Evolutionary conservation across 2,797 vertebrate species (phyloP).

Genomic region (Eurystomus glaucurus): DNA sequence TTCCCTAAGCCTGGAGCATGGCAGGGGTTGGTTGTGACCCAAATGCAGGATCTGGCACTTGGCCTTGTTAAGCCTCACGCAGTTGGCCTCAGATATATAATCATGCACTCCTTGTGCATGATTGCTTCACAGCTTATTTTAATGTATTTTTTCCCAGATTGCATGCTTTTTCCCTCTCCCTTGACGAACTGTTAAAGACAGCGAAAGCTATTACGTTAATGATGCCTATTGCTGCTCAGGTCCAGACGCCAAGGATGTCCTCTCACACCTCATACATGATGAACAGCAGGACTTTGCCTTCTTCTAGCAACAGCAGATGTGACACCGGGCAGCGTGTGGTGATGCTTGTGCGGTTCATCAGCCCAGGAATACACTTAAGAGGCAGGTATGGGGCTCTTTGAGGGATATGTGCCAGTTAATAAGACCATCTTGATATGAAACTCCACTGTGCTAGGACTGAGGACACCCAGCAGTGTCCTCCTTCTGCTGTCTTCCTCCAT

Average conservation of each 20-base stretch:
- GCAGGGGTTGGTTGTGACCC: too few species aligned
- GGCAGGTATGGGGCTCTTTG: neutral
- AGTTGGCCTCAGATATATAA: too few species aligned
- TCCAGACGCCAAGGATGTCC: neutral
- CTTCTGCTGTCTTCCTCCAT: neutral
- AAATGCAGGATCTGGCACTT: too few species aligned
- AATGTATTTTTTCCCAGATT: neutral
- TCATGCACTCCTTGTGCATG: too few species aligned
- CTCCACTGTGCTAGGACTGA: too few species aligned
- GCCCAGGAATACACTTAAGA: neutral
- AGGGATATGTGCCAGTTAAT: neutral
- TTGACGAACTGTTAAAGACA: neutral
- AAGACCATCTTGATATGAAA: neutral
- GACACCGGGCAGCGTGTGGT: accelerated
- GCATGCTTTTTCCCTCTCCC: accelerated
- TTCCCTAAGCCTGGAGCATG: too few species aligned
- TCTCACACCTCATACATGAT: accelerated
- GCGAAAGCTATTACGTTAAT: accelerated
- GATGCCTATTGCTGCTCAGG: neutral
- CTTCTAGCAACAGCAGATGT: neutral
- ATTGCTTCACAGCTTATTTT: neutral
- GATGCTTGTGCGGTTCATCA: neutral
- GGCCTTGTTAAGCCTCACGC: too few species aligned
- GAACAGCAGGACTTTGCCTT: neutral
- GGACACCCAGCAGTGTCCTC: too few species aligned